Evolutionary conservation across 2,113 vertebrate genomes (phyloP).

Genomic region (Myrmecobius fasciatus): DNA sequence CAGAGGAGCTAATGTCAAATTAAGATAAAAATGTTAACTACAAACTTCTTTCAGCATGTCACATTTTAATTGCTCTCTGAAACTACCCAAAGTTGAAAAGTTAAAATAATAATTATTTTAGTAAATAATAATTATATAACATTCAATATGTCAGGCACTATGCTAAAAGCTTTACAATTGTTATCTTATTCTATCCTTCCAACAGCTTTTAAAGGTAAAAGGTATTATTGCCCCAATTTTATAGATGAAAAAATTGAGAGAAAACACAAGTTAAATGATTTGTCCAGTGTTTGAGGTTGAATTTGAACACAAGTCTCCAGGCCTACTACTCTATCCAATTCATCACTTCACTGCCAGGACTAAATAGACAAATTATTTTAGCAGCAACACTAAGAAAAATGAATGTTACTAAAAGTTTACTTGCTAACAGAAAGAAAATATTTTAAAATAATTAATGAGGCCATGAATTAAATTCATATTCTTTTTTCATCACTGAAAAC

Average conservation of each 20-base stretch:
- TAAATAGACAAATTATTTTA: background rate
- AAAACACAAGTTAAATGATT: background rate
- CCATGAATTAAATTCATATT: background rate
- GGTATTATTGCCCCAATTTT: background rate
- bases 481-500: conserved; percentile 19
- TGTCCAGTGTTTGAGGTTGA: background rate
- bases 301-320: background rate
- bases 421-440: background rate
- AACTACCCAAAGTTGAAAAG: background rate
- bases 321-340: background rate
- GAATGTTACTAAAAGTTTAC: background rate
- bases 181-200: background rate
- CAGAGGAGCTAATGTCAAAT: background rate
- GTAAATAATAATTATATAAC: background rate
- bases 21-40: background rate
- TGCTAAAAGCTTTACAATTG: background rate
- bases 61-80: background rate
- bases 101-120: background rate
- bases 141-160: background rate
- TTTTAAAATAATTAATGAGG: background rate
- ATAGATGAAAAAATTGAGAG: background rate
- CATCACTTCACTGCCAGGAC: background rate
- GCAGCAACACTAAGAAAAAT: background rate
- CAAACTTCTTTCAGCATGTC: background rate
- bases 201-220: background rate